Evolutionary conservation across 2,888 invertebrate genomes (phyloP).

Genomic region (Allacma fusca): DNA sequence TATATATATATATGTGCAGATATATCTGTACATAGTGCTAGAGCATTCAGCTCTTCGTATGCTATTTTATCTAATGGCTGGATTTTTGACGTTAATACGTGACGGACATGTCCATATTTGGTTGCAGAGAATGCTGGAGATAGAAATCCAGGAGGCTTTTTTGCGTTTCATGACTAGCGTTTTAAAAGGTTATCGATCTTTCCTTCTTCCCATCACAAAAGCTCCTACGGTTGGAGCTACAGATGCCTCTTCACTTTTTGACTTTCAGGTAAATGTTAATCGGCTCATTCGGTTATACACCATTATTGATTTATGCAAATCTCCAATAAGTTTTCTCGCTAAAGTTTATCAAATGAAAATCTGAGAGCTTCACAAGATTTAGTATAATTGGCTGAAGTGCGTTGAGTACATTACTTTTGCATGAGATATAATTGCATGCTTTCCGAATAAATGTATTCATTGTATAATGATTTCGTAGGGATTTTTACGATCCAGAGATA

Average conservation of each 20-base stretch:
- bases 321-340: neutral
- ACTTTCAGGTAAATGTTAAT: slow-evolving; percentile 71
- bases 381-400: neutral
- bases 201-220: slow-evolving; percentile 89
- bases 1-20: too few species aligned
- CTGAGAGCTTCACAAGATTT: neutral
- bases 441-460: slow-evolving; percentile 11
- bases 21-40: too few species aligned
- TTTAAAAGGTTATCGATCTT: slow-evolving; percentile 87
- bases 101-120: slow-evolving; percentile 21
- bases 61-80: too few species aligned
- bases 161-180: slow-evolving; percentile 93
- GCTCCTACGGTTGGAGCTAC: slow-evolving; percentile 94
- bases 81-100: too few species aligned
- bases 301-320: slow-evolving; percentile 4
- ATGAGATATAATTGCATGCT: neutral
- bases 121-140: slow-evolving; percentile 80
- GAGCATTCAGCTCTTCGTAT: too few species aligned
- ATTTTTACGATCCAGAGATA: slow-evolving; percentile 87
- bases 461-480: slow-evolving; percentile 64
- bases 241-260: slow-evolving; percentile 93
- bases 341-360: neutral
- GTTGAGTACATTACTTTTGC: too few species aligned
- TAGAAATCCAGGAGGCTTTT: slow-evolving; percentile 97
- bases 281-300: neutral